These are phyloP conservation scores for Ellobium chinense DNA, from an alignment of 2,888 invertebrate species.

Conservation along the genomic window DNA sequence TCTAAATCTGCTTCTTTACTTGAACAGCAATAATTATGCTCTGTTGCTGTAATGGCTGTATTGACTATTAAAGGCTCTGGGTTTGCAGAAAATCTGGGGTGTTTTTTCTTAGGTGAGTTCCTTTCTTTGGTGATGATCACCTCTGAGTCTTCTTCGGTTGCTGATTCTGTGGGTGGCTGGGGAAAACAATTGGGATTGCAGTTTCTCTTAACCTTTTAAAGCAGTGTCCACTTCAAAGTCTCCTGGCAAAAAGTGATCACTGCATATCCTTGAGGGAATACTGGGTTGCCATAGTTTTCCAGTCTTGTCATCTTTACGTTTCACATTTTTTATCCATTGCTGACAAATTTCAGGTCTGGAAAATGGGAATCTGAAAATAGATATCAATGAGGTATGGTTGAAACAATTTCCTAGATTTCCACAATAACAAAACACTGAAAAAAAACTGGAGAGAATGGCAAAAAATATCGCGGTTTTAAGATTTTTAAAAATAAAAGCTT, in stretches of 20 bases:
- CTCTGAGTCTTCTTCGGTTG: neutral
- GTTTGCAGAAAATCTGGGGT: neutral
- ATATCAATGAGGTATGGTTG: neutral
- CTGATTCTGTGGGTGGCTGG: neutral
- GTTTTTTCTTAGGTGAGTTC: neutral
- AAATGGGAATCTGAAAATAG: neutral
- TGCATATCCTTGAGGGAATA: neutral
- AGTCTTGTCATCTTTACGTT: neutral
- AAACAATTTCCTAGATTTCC: neutral
- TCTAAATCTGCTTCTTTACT: conserved; percentile 2
- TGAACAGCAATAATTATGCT: neutral
- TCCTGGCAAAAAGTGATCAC: conserved; percentile 1
- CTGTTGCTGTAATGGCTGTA: neutral
- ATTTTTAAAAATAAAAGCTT: neutral
- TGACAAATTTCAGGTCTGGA: neutral
- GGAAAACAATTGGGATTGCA: neutral
- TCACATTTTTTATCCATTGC: neutral
- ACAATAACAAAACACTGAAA: neutral
- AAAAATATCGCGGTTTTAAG: neutral
- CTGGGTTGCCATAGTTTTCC: neutral
- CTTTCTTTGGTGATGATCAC: neutral
- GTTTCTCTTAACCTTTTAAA: neutral
- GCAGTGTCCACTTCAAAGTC: neutral
- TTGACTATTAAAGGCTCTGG: neutral
- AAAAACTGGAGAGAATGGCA: neutral